Percentiles rank a stretch among this genome's conserved stretches.
Evolutionary conservation across 1,140 invertebrate genomes (phyloP).

Genomic region (Chironomus striatipennis): DNA sequence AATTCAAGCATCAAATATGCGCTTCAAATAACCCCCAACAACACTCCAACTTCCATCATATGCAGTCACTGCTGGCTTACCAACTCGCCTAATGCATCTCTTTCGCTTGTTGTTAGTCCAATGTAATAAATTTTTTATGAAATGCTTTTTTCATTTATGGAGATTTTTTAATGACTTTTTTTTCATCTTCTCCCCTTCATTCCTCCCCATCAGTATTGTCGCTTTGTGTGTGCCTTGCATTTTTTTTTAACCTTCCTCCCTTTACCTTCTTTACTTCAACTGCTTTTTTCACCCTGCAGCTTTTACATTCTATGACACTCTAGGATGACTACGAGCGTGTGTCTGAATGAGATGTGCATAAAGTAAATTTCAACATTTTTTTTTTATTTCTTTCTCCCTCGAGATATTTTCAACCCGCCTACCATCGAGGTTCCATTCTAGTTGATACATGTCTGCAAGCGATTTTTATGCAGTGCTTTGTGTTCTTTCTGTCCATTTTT

Average conservation of each 20-base stretch:
- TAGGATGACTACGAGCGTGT: background rate
- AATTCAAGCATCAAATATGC: too few relatives aligned
- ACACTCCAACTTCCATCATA: too few relatives aligned
- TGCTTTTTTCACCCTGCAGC: background rate
- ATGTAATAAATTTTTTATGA: background rate
- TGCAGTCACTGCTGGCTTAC: too few relatives aligned
- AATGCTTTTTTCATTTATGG: slow-evolving; percentile 4
- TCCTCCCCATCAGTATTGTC: background rate
- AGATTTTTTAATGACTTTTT: background rate
- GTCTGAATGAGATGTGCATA: background rate
- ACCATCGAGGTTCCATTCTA: background rate
- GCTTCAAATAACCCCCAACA: too few relatives aligned
- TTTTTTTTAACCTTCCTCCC: background rate
- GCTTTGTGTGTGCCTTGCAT: background rate
- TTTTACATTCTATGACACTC: background rate
- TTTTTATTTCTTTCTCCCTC: background rate
- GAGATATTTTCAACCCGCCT: background rate
- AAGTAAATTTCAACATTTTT: background rate
- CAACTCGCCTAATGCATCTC: too few relatives aligned
- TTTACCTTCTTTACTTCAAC: background rate
- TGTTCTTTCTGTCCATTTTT: background rate
- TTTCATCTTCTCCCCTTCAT: background rate
- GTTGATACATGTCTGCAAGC: slow-evolving; percentile 11
- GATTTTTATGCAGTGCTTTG: background rate
- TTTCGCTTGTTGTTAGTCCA: background rate